Conservation (phyloP, 2,113 vertebrate genomes). For the Chionis minor region DNA sequence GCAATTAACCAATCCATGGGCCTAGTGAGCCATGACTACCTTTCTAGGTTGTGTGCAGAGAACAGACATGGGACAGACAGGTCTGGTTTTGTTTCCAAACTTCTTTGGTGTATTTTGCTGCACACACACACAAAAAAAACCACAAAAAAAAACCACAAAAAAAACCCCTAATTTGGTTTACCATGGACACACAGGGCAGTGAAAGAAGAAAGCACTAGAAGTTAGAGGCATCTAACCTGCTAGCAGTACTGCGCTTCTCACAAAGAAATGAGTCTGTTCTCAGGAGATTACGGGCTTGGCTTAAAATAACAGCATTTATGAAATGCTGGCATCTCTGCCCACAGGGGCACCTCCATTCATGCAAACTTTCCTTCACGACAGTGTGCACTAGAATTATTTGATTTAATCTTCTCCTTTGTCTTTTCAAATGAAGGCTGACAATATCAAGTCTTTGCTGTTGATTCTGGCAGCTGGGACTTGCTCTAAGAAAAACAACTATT, state of each 20-base stretch:
- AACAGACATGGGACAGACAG: neutral
- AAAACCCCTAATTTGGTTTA: neutral
- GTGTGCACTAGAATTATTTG: neutral
- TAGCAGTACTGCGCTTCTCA: neutral
- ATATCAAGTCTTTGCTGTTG: neutral
- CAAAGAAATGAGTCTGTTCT: neutral
- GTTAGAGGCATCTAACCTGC: neutral
- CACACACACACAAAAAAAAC: too few relatives aligned
- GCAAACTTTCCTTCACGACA: neutral
- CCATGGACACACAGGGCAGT: neutral
- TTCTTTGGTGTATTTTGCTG: neutral
- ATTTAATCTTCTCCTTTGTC: conserved; percentile 1
- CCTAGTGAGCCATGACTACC: neutral
- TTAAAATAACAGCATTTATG: neutral
- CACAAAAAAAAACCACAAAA: too few relatives aligned
- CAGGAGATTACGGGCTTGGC: neutral
- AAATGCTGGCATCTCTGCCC: neutral
- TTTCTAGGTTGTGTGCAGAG: neutral
- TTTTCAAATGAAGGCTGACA: neutral
- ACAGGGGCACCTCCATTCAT: neutral
- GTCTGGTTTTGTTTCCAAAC: neutral
- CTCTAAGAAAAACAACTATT: neutral
- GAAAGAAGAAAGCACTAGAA: neutral
- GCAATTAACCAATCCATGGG: neutral
- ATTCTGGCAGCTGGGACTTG: neutral